Conservation (phyloP, 2,888 invertebrate species). For the Apodemia duryi region DNA sequence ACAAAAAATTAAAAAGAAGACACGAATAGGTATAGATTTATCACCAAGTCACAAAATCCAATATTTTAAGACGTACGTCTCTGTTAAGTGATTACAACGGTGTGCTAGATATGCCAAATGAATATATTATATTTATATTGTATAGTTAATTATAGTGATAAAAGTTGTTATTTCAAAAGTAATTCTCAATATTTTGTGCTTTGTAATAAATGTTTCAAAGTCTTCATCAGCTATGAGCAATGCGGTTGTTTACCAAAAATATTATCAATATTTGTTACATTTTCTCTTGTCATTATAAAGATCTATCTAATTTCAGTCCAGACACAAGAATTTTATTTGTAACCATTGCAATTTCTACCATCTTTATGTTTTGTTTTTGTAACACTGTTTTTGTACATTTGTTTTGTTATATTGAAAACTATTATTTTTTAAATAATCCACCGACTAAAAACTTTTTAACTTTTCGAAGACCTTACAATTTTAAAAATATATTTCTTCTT, state of each 20-base stretch:
- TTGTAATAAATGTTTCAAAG: constrained; percentile 1
- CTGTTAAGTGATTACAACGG: constrained; percentile 39
- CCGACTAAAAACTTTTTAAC: too few species aligned
- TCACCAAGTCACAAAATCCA: constrained; percentile 29
- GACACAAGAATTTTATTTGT: too few species aligned
- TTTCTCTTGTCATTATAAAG: too few species aligned
- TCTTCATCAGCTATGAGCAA: background rate
- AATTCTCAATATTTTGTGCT: constrained; percentile 7
- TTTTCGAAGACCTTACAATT: background rate
- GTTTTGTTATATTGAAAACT: too few species aligned
- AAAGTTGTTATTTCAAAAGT: background rate
- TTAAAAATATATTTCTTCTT: background rate
- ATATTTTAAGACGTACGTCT: constrained; percentile 22
- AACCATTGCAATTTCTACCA: too few species aligned
- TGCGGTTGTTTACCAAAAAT: background rate
- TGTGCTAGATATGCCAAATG: constrained; percentile 69
- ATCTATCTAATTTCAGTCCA: too few species aligned
- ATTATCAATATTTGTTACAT: background rate
- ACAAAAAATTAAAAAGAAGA: background rate
- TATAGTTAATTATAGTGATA: constrained; percentile 36
- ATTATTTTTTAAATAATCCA: too few species aligned
- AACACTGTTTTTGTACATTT: too few species aligned
- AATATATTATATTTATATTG: constrained; percentile 43
- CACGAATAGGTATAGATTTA: background rate
- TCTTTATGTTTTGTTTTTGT: too few species aligned